A percentile compares a stretch with the other conserved stretches of the same genome.
Evolutionary conservation across 2,797 vertebrate genomes (phyloP).

Genomic region (Catostomus latipinnis): DNA sequence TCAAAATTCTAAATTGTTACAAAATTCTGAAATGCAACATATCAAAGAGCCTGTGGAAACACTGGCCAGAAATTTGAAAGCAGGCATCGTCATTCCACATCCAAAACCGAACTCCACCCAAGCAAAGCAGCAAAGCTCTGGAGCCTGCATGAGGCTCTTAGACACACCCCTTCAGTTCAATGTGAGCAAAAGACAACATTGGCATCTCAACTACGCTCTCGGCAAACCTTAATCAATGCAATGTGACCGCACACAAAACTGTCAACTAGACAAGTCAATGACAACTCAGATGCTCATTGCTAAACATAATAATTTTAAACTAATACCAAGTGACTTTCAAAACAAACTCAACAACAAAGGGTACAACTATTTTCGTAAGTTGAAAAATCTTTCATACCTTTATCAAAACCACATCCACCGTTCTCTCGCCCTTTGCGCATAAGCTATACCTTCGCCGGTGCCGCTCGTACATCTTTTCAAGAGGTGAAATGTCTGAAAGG

Average conservation of each 20-base stretch:
- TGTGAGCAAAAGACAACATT: background rate
- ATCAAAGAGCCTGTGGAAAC: constrained; percentile 9
- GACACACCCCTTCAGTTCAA: constrained; percentile 19
- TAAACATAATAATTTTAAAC: background rate
- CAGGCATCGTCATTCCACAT: constrained; percentile 46
- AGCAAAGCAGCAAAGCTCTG: constrained; percentile 23
- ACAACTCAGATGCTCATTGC: background rate
- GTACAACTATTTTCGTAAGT: background rate
- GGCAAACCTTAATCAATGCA: constrained; percentile 31
- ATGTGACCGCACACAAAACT: constrained; percentile 9
- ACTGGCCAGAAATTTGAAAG: constrained; percentile 32
- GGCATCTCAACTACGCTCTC: constrained; percentile 18
- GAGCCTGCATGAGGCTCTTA: constrained; percentile 14
- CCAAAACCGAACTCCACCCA: constrained; percentile 57
- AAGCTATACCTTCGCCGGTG: constrained; percentile 94
- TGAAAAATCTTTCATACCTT: constrained; percentile 82
- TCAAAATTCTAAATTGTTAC: background rate
- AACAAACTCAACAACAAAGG: background rate
- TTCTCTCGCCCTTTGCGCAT: constrained; percentile 88
- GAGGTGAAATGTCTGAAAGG: background rate
- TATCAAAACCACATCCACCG: constrained; percentile 92
- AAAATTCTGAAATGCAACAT: constrained; percentile 3
- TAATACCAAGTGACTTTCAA: background rate
- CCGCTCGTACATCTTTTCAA: constrained; percentile 90
- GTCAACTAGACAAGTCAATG: background rate